phyloP scores from a whole-genome alignment of 2,888 invertebrate species.

The Liopterus haemorrhoidalis region DNA sequence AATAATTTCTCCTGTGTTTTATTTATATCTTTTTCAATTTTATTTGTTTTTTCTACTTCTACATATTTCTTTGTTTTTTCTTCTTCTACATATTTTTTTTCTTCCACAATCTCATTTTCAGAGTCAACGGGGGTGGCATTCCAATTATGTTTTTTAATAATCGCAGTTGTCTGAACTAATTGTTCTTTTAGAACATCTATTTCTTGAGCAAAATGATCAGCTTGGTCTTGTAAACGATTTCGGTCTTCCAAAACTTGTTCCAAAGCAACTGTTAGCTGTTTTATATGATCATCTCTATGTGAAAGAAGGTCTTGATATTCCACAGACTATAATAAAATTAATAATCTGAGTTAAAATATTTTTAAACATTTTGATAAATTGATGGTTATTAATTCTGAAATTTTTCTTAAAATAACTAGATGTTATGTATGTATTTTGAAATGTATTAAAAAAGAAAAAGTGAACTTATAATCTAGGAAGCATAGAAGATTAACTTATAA shows the following conservation, averaged over 20 bases:
- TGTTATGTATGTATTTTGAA: too few species aligned
- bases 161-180: conserved; percentile 45
- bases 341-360: conserved; percentile 6
- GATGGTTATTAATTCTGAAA: not conserved
- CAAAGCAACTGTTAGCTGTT: conserved; percentile 64
- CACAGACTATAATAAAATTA: conserved; percentile 54
- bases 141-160: conserved; percentile 40
- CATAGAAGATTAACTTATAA: too few species aligned
- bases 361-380: conserved; percentile 7
- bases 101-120: not conserved
- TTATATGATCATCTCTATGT: conserved; percentile 65
- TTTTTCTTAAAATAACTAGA: too few species aligned
- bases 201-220: conserved; percentile 56
- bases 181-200: conserved; percentile 50
- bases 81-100: not conserved
- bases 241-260: conserved; percentile 59
- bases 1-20: too few species aligned
- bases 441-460: too few species aligned
- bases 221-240: conserved; percentile 56
- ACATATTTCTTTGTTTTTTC: too few species aligned
- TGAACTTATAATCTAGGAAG: too few species aligned
- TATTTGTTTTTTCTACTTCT: too few species aligned
- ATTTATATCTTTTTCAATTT: too few species aligned
- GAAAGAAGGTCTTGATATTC: conserved; percentile 66
- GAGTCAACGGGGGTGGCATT: too few species aligned